Conservation (phyloP, 2,113 vertebrate genomes). For the Mastomys natalensis region DNA sequence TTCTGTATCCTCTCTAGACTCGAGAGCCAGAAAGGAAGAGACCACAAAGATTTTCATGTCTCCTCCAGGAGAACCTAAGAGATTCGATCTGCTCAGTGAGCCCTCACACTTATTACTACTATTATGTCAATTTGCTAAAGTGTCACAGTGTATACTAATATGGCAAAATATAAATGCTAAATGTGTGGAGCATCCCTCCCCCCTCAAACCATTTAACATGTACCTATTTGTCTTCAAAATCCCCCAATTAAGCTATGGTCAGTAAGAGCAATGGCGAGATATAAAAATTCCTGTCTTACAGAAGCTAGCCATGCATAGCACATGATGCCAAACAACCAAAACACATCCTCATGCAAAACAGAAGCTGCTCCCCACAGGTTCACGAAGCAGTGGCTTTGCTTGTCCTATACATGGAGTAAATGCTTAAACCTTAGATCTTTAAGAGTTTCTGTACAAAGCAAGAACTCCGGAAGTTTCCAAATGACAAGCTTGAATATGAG, state of each 20-base stretch:
- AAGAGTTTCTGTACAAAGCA: constrained; percentile 61
- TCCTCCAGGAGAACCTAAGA: background rate
- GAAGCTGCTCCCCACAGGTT: background rate
- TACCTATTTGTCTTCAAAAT: background rate
- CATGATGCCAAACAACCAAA: background rate
- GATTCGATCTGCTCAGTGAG: background rate
- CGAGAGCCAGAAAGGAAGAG: background rate
- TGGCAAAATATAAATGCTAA: background rate
- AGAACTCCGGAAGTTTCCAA: constrained; percentile 74
- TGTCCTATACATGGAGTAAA: constrained; percentile 82
- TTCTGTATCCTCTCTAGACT: background rate
- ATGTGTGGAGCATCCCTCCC: background rate
- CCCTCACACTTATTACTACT: no score
- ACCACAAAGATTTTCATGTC: rapidly evolving
- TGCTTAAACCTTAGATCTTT: constrained; percentile 82
- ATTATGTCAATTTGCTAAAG: background rate
- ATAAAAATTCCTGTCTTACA: background rate
- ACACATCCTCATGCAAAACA: background rate
- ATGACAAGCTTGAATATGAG: constrained; percentile 82
- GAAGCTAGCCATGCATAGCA: background rate
- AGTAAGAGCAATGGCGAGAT: background rate
- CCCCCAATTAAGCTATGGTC: background rate
- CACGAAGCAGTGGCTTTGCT: constrained; percentile 73
- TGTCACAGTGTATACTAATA: background rate
- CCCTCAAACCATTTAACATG: background rate